Percentiles rank a stretch among this genome's conserved stretches.
These are phyloP conservation scores for Chondrosia reniformis DNA, from an alignment of 37 sponge, comb jelly and placozoan genomes.

Conservation along the genomic window DNA sequence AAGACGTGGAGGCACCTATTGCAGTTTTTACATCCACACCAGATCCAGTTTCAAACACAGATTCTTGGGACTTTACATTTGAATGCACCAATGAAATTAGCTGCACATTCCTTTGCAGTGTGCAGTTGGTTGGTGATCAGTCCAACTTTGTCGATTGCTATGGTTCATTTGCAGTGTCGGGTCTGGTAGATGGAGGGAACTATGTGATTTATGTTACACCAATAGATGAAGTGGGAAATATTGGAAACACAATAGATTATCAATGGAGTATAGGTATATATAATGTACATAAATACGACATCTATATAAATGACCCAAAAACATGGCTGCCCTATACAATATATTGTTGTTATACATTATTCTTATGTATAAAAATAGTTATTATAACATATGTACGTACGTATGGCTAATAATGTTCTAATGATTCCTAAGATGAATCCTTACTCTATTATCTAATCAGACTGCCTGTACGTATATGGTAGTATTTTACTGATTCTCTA, in stretches of 20 bases:
- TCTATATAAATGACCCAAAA: neutral
- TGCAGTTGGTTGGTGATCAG: neutral
- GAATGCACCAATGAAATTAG: neutral
- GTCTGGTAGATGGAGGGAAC: neutral
- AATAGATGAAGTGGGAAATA: constrained; percentile 37
- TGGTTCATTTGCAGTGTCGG: neutral
- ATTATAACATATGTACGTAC: neutral
- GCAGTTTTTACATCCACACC: neutral
- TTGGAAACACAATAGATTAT: neutral
- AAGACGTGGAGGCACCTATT: neutral
- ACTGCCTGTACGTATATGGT: no score
- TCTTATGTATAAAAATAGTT: neutral
- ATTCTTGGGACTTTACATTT: neutral
- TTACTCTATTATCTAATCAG: no score
- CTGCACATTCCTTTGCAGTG: neutral
- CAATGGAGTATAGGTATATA: constrained; percentile 33
- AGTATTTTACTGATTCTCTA: no score
- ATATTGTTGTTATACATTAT: neutral
- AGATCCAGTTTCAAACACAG: neutral
- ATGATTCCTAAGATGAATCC: no score
- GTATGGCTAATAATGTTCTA: no score
- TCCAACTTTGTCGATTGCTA: neutral
- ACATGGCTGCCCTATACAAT: neutral
- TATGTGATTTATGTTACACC: constrained; percentile 28
- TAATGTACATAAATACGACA: no score